Evolutionary conservation across 2,113 vertebrate species (phyloP), one percentile per base, ranked within the genome.

Genomic region (Mustelus asterias): DNA sequence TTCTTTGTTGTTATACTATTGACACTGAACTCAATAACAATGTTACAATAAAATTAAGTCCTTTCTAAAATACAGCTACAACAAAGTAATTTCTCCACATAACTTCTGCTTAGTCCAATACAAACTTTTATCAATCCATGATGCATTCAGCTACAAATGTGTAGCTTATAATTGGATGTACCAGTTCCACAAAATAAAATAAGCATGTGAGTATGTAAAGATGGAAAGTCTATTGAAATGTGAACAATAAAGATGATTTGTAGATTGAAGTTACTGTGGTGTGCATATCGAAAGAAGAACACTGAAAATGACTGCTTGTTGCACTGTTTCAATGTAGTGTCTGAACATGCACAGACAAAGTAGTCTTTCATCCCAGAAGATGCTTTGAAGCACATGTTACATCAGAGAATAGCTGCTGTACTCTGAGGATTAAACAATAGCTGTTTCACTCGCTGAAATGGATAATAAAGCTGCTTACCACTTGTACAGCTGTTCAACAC

Each of bases 371-470:
- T 95, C 96, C 95, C 24, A 6, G 92, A 97, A 97, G 97, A 97
- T 96, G 97, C 97, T 97, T 96, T 96, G 95, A 96, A 97, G 44
- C 96, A 97, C 96, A 72, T 89, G 96, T 96, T 63, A 9, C 96
- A 72, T 97, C 95, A 58, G 48, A 96, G 96, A 63, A 97, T 96
- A 96, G 96, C 97, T 96, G 96, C 94, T 94, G 90, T 48, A 83
- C 96, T 65, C 65, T 96, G 96, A 94, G 96, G 96, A 96, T 80
- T 95, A 29, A 0, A 0, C 63, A 96, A 94, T 96, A 90, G 96
- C 96, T 94, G 96, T 97, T 97, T 94, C 94, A 96, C 97, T 97
- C 98, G 98, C 98, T 98, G 97, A 98, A 98, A 98, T 97, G 97
- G 97, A 96, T 96, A 96, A 97, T 95, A 97, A 98, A 98, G 97